phyloP scores from a whole-genome alignment of 2,797 vertebrate genomes.

The Takifugu rubripes region DNA sequence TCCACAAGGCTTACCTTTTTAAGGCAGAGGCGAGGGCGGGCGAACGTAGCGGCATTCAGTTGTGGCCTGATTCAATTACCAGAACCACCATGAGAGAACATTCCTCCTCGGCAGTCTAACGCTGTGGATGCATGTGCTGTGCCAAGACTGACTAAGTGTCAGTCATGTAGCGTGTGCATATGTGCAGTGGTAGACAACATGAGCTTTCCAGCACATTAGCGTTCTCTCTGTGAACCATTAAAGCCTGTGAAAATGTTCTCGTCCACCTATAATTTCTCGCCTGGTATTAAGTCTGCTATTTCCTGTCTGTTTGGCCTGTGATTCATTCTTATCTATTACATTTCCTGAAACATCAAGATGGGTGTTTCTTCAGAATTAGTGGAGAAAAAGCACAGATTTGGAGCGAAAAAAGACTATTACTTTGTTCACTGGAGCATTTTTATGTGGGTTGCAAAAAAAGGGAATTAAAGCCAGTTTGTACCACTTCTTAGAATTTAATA shows the following conservation, averaged over 20 bases:
- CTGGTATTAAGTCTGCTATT: slow-evolving; percentile 13
- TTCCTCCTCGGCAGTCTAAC: slow-evolving; percentile 56
- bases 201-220: slow-evolving; percentile 29
- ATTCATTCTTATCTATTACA: not conserved
- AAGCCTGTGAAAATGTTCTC: slow-evolving; percentile 18
- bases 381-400: slow-evolving; percentile 15
- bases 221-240: slow-evolving; percentile 35
- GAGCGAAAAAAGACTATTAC: slow-evolving; percentile 5
- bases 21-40: slow-evolving; percentile 61
- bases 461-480: slow-evolving; percentile 14
- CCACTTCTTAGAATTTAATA: slow-evolving; percentile 35
- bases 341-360: slow-evolving; percentile 14
- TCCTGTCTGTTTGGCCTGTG: slow-evolving; percentile 1
- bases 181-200: slow-evolving; percentile 15
- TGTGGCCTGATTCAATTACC: slow-evolving; percentile 91
- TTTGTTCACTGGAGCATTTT: slow-evolving; percentile 31
- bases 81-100: slow-evolving; percentile 75
- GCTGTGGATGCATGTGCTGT: slow-evolving; percentile 40
- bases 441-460: slow-evolving; percentile 12
- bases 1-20: slow-evolving; percentile 75
- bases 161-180: slow-evolving; percentile 3
- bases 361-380: slow-evolving; percentile 7
- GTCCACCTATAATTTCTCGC: slow-evolving; percentile 23
- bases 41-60: slow-evolving; percentile 66
- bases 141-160: slow-evolving; percentile 15